Base-by-base conservation (phyloP, 2,888 invertebrate species). In the Stratiomys singularior region DNA sequence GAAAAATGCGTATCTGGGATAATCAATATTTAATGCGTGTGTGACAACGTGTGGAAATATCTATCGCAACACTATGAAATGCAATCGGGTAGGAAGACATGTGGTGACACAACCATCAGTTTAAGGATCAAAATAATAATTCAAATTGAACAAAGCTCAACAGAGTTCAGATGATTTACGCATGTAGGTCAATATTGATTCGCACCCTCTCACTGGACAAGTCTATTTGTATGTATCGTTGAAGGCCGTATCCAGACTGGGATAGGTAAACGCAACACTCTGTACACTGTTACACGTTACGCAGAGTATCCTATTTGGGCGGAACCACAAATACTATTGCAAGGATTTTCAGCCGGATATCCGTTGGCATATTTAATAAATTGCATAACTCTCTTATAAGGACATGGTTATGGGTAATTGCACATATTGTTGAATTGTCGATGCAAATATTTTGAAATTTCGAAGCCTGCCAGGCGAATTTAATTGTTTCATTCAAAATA, bases 101-200 rank as follows among this genome's bases (percentile, higher is more conserved):
- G 60, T 60, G 23, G 23, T 60, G 60, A 60, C 25, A 25, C 5
- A 23, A 25, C 23, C 25, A 60, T 60, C 60, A 60, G 23, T 25
- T 25, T 21, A 25, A 3, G 25, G 21, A 60, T 60, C 60, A 60
- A 60, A 60, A 66, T 66, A 63, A 25, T 25, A 66, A 66, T 66
- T n/a, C 66, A 66, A 66, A 66, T 18, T 37, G 30, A 11, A 30
- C 21, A 66, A 18, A 37, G 44, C 27, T 37, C 44, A 18, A 47
- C 27, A 3, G 1, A 21, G 69, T 47, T 69, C 47, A 47, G 63
- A 63, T 71, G 77, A 71, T 77, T 77, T 77, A 77, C 77, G 77
- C 77, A 77, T 77, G 77, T 77, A 77, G 77, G 77, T 77, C 77
- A 77, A 58, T 77, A 77, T 77, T 77, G 77, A 77, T 77, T 71